Base-by-base conservation (phyloP, 2,888 invertebrate species). In the Cyrtodaria siliqua region DNA sequence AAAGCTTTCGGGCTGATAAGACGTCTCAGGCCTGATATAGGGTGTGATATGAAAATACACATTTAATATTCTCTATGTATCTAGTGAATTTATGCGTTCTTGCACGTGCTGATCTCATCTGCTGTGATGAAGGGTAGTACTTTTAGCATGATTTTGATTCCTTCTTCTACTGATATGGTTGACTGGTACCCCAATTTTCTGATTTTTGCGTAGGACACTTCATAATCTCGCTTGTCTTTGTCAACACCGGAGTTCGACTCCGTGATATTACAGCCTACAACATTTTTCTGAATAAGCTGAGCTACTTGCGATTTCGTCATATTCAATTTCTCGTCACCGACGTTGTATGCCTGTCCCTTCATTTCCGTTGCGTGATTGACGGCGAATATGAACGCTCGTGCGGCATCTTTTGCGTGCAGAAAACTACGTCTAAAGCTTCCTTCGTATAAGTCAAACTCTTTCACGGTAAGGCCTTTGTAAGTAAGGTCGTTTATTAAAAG, bases 321-420 rank as follows among this genome's bases (percentile, higher is more conserved):
- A 78, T 92, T 92, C 89, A 92, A 86, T 29, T 82, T 68, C 63
- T 92, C 92, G 62, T 92, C 92, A 1, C 92, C 92, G 8, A 92
- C 90, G 79, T 92, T 93, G 78, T 84, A 93, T 0, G 91, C 90
- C 44, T 86, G 75, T 18, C 92, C 92, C 56, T 84, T 79, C 92
- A 93, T 92, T 23, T 63, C 27, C 26, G 87, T 83, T 64, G 90
- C 89, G 67, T 92, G 87, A 27, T 90, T 80, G 2, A 92, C 50
- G 4, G 92, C 90, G 69, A 93, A 92, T 1, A 91, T 66, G 72
- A 93, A 93, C 2, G 92, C 92, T 2, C 87, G 77, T 1, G 92
- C 92, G 1, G 92, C 92, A 64, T 93, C 92, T 52, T 86, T 88
- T 1, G 92, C 91, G 72, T 93, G 92, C 9, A 93, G 80, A 68